Percentiles rank a stretch among this genome's conserved stretches.
phyloP scores from a whole-genome alignment of 2,888 invertebrate genomes.

The Sipha maydis region DNA sequence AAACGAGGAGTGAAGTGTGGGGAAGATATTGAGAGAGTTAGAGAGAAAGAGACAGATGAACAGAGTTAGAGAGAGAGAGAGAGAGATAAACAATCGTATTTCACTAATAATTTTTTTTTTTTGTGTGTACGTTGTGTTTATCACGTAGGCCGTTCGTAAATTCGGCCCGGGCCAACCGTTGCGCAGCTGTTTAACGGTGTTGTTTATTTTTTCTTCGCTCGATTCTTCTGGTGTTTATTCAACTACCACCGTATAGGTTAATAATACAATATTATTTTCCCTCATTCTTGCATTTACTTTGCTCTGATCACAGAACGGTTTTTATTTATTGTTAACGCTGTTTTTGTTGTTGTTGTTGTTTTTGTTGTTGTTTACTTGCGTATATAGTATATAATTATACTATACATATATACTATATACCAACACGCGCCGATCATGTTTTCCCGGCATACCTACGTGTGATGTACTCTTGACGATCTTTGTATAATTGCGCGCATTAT shows the following conservation, averaged over 20 bases:
- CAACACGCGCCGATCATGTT: constrained; percentile 16
- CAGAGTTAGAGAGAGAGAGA: background rate
- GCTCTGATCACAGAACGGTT: too few relatives aligned
- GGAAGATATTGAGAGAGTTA: too few relatives aligned
- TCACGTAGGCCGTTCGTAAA: constrained; percentile 46
- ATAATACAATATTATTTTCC: background rate
- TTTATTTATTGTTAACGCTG: background rate
- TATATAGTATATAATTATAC: too few relatives aligned
- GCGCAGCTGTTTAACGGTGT: background rate
- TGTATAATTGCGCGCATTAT: background rate
- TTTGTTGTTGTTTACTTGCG: background rate
- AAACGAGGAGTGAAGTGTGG: too few relatives aligned
- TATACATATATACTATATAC: too few relatives aligned
- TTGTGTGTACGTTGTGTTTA: constrained; percentile 35
- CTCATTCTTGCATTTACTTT: too few relatives aligned
- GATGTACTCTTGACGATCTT: background rate
- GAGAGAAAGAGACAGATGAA: background rate
- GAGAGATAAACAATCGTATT: background rate
- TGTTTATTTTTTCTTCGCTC: background rate
- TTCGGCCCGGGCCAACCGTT: background rate
- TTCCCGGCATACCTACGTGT: background rate
- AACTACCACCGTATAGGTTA: too few relatives aligned
- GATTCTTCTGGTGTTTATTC: background rate
- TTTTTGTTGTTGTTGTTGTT: background rate
- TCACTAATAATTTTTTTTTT: background rate